These are phyloP conservation scores for Erpornis zantholeuca DNA, from an alignment of 2,113 vertebrate genomes.

Conservation along the genomic window DNA sequence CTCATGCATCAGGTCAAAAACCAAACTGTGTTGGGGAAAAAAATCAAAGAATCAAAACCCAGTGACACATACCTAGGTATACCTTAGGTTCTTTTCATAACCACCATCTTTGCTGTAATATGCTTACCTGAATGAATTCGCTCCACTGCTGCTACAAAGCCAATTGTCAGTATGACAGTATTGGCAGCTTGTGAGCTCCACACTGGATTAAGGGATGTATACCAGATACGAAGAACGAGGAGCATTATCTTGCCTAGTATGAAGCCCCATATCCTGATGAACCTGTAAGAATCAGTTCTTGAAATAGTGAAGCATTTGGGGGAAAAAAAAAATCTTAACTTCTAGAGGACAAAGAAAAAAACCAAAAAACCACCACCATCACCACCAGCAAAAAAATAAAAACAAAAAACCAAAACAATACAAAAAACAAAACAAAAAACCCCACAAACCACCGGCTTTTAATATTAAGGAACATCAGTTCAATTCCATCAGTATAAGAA, in stretches of 20 bases:
- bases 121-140: slow-evolving; percentile 50
- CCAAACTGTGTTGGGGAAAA: not conserved
- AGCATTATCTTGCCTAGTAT: slow-evolving; percentile 73
- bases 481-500: not conserved
- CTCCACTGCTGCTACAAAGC: slow-evolving; percentile 57
- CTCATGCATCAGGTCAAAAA: not conserved
- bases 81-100: not conserved
- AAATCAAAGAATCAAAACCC: not conserved
- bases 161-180: slow-evolving; percentile 39
- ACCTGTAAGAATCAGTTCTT: slow-evolving; percentile 58
- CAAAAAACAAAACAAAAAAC: too few species aligned
- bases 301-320: not conserved
- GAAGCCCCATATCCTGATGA: slow-evolving; percentile 74
- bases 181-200: slow-evolving; percentile 67
- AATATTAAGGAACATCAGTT: not conserved
- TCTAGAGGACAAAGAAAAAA: not conserved
- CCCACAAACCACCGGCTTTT: too few species aligned
- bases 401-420: too few species aligned
- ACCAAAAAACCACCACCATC: too few species aligned
- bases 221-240: slow-evolving; percentile 73
- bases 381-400: not conserved
- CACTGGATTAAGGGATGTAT: slow-evolving; percentile 72
- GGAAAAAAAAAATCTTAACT: not conserved
- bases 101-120: not conserved
- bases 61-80: not conserved